Evolutionary conservation across 2,113 vertebrate species (phyloP), one percentile per base, ranked within the genome.

Genomic region (Psophia crepitans): DNA sequence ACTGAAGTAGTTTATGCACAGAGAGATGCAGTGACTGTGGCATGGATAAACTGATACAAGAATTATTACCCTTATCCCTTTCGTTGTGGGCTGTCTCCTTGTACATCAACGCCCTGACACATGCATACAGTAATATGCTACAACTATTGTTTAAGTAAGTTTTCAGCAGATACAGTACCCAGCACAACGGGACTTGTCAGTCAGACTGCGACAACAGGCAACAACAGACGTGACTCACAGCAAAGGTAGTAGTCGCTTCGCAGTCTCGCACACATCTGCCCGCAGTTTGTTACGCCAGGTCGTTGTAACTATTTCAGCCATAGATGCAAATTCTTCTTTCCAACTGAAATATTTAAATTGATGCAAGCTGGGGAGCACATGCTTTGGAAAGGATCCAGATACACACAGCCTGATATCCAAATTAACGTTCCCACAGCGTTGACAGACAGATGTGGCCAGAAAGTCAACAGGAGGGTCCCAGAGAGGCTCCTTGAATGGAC

Each of bases 291-390:
- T 32, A 10, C 1, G 12, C 70, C 73, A 73, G 74, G 43, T 27
- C 58, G 33, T 13, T 30, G 19, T 37, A 35, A 58, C 76, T 70
- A 5, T 61, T 61, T 8, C 81, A 84, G 73, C 73, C 80, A 14
- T 7, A 60, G 80, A 95, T 87, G 71, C 77, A 90, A 76, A 91
- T 90, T 94, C 63, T 73, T 75, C 58, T 75, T 87, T 48, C 48
- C 60, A 78, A 57, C 84, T n/a, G 94, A 84, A 96, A 54, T 91
- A 89, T 91, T 89, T 71, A 87, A 97, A 94, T 95, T 39, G 93
- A 56, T 78, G 91, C 91, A 96, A 95, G 95, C 85, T 95, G 95
- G 88, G 90, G 75, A 95, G 88, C 92, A 95, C 90, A 37, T 92
- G 92, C 75, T 53, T 57, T 94, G 95, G 95, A 96, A 75, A 39